Conservation (phyloP, 2,888 invertebrate species). For the Geotrupes spiniger region DNA sequence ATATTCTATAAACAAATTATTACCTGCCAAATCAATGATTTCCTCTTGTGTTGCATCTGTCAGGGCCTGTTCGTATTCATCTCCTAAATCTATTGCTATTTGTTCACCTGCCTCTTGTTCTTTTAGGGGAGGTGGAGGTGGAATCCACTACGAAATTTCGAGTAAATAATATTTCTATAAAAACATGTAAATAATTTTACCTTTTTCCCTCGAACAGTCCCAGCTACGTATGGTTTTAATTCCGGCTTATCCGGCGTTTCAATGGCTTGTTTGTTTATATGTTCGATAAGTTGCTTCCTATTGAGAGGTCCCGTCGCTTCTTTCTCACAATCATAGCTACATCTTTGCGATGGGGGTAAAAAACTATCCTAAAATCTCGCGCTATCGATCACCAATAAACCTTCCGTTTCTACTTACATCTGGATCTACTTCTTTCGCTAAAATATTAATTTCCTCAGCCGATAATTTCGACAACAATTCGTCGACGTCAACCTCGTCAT, state of each 20-base stretch:
- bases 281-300: conserved; percentile 91
- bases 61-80: conserved; percentile 91
- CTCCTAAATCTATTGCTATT: conserved; percentile 89
- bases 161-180: no score
- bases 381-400: not conserved
- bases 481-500: conserved; percentile 95
- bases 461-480: conserved; percentile 89
- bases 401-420: conserved; percentile 75
- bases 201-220: conserved; percentile 88
- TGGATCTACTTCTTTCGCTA: conserved; percentile 98
- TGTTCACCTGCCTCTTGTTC: conserved; percentile 85
- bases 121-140: conserved; percentile 69
- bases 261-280: conserved; percentile 96
- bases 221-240: conserved; percentile 88
- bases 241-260: conserved; percentile 98
- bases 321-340: conserved; percentile 95
- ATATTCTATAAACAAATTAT: not conserved
- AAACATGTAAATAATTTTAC: conserved; percentile 48
- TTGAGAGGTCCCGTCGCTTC: conserved; percentile 93
- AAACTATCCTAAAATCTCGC: conserved; percentile 79
- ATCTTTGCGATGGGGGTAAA: conserved; percentile 93
- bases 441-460: conserved; percentile 92
- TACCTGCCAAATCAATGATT: conserved; percentile 96
- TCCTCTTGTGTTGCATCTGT: conserved; percentile 88
- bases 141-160: conserved; percentile 73